Conservation (phyloP, 2,888 invertebrate genomes). For the Leptopterna dolabrata region DNA sequence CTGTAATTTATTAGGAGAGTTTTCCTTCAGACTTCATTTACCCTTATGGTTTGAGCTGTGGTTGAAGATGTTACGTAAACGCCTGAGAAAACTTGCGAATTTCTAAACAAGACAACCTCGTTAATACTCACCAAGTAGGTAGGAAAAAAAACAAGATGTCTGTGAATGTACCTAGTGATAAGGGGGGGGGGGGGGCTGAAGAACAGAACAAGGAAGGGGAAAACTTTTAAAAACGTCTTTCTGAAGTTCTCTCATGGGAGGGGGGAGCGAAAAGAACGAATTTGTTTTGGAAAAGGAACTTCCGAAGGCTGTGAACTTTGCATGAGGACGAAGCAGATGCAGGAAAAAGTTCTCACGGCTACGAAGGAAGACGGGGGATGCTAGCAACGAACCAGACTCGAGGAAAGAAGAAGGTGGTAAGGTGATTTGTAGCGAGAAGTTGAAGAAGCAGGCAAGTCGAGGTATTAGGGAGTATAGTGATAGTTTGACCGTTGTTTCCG, state of each 20-base stretch:
- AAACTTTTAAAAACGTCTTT: neutral
- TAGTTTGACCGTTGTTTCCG: neutral
- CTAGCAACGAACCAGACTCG: neutral
- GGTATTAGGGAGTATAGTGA: neutral
- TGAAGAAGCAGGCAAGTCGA: neutral
- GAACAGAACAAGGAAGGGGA: neutral
- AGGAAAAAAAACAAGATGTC: neutral
- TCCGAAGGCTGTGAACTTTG: neutral
- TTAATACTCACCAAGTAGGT: neutral
- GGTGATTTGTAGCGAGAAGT: neutral
- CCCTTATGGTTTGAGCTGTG: neutral
- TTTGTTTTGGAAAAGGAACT: neutral
- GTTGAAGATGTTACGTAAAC: neutral
- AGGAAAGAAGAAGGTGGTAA: neutral
- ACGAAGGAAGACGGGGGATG: neutral
- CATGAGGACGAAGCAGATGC: neutral
- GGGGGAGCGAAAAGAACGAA: neutral
- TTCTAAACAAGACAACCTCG: neutral
- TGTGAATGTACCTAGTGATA: no score
- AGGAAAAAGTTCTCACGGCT: neutral
- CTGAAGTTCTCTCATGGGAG: neutral
- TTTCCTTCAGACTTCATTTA: no score
- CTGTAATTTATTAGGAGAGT: no score
- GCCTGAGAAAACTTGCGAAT: neutral
- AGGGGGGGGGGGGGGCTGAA: neutral